Base-by-base conservation (phyloP, 1,140 invertebrate species). In the Colletes latitarsis region DNA sequence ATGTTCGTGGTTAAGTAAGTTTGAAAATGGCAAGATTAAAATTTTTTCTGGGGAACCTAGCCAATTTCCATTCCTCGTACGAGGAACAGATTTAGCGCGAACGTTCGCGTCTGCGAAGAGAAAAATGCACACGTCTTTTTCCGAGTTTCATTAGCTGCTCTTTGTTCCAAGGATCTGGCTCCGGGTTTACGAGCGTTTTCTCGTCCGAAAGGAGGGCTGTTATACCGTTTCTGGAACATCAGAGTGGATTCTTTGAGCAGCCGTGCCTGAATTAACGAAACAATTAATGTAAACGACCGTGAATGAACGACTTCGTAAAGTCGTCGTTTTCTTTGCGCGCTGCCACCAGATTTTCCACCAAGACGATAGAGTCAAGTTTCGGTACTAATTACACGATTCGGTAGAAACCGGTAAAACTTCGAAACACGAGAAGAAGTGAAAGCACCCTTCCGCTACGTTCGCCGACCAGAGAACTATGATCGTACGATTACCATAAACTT, bases 241-340 rank as follows among this genome's bases (percentile, higher is more conserved):
- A 3, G 2, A 39, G 41, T 39, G 75, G 41, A n/a, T 17, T 68
- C 19, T 43, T 68, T 46, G 30, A 14, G 9, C 39, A 43, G 19
- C 5, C 14, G 55, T 64, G 39, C 39, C 12, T 6, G 55, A 62
- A 77, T 70, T 70, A 77, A 60, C 75, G 57, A 52, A 77, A 77
- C 55, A 60, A 70, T 77, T 77, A 70, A 70, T 41, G 67, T 15
- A 70, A 70, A 77, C 43, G 43, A 77, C 55, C 66, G 43, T 4
- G 66, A 58, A 77, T 4, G 55, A 67, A 57, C 19, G 41, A 30
- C 8, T 55, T 3, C 21, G 57, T 21, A 4, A 53, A 39, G 1
- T n/a, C 41, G 19, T 53, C 30, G 15, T 41, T 43, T 14, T 5
- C 43, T 46, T 8, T 6, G 9, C 43, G 43, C 57, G 15, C n/a